Base-by-base conservation (phyloP, 2,888 invertebrate species). In the Ochropacha duplaris region DNA sequence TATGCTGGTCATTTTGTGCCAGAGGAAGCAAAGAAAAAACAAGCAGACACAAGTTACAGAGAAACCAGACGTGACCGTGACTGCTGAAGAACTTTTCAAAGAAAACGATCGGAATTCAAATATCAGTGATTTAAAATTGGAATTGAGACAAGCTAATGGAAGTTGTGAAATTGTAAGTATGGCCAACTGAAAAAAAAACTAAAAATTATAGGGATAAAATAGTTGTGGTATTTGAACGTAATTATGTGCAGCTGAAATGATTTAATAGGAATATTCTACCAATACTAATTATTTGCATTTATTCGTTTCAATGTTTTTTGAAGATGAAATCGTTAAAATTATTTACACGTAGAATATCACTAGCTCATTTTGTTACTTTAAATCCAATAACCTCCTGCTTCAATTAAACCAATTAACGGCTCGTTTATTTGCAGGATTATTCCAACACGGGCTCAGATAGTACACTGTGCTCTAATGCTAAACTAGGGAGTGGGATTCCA, bases 71-170 rank as follows among this genome's bases (percentile, higher is more conserved):
- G 93, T 93, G 0, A 93, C 92, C 2, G 92, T 92, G 1, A 90
- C 88, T 1, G 86, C 91, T 1, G 91, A 91, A 63, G 92, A 92
- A 57, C 67, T 92, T 49, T 95, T 94, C 68, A 95, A 96, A 70
- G 96, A 96, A 81, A 97, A 97, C 59, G 98, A 98, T 83, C 94
- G 97, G 69, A 97, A 97, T 76, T 98, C 98, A 55, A 98, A 98
- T 83, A 97, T 98, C 76, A 98, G 98, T 68, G 98, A 98, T 88
- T 93, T 98, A 81, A 98, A 98, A 88, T 94, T 97, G 66, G 98
- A 98, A 87, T 94, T 98, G 63, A 94, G 98, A 60, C 97, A 97
- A 52, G 96, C 96, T 11, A 96, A 96, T 63, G 96, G 96, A 44
- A 95, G 95, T 74, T 96, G 96, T 83, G 96, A 96, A 82, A 94